Base-by-base conservation (phyloP, 2,113 vertebrate genomes). In the Oncorhynchus clarkii region DNA sequence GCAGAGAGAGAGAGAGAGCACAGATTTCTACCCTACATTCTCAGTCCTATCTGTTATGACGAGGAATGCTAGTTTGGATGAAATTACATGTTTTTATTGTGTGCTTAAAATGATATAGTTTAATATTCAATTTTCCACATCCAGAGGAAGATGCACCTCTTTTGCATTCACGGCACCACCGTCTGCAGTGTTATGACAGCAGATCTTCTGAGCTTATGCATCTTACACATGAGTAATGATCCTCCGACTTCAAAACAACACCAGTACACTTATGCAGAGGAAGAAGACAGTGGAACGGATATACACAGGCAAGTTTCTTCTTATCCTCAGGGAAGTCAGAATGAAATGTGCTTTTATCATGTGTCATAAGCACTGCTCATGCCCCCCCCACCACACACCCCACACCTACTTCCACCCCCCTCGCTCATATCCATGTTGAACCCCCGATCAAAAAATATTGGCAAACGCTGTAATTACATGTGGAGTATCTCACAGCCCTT, bases 331-430 rank as follows among this genome's bases (percentile, higher is more conserved):
- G 71, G 77, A 65, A 24, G 31, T n/a, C 31, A 5, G 24, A 79
- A 85, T 88, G 83, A 88, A 90, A 90, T 82, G 83, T 86, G 76
- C 85, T 84, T 89, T 88, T 87, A 90, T 89, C 89, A 88, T 75
- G 84, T 88, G 85, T 85, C 85, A 83, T 81, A 77, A 86, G 81
- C 51, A n/a, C 80, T 69, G 75, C 67, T 78, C 84, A 79, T 75
- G 68, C 75, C 31, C 0, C 5, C 0, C 3, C 29, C 22, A 11
- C 26, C 5, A 39, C 59, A 31, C 24, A 54, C 51, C 34, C 34
- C 24, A 54, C 51, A 6, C 34, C 26, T 66, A 27, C 26, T 62
- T 18, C 49, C n/a, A 39, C 8, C 48, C 26, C 65, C 75, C 78
- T 22, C 83, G 79, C 85, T 31, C 64, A 77, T 54, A 80, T 78